Evolutionary conservation across 2,113 vertebrate species (phyloP), one percentile per base, ranked within the genome.

Genomic region (Albula goreensis): DNA sequence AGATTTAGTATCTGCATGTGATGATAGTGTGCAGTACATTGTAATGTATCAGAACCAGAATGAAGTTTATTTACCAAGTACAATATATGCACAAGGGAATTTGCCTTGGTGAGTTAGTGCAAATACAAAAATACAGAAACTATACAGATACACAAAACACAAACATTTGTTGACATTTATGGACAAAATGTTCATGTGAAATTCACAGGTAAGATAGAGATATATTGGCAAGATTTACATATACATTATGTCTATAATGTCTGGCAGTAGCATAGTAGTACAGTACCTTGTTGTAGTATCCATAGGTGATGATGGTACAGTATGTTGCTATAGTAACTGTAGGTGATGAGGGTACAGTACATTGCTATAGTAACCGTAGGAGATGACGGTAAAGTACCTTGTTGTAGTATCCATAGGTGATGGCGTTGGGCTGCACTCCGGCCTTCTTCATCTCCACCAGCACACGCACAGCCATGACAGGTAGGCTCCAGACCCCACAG

Each of bases 361-460:
- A 3, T 22, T 66, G 17, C 5, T 63, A 19, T 63, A 63, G 60
- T 57, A 17, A 15, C 25, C 60, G 52, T 53, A 25, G 25, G 52
- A 57, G 25, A 53, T 50, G 12, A 6, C 4, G 50, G 22, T 60
- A 0, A 77, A 48, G 25, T 41, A 41, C 98, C 97, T 99, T 99
- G 94, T 99, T 99, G 93, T 99, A 99, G 93, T 99, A 99, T 91
- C 98, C 98, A 0, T 99, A 99, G 86, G 98, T 99, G 92, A 99
- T 99, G 85, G 98, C 98, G 90, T 99, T 99, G 66, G 98, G 98
- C 8, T 96, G 95, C 85, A 99, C 96, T 85, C 97, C 98, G 85
- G 97, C 97, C 92, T 96, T 97, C 92, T 97, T 99, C 98, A 99
- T 99, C 94, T 99, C 98, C 90, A 98, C 97, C 83, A 98, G 93